phyloP scores from a whole-genome alignment of 2,888 invertebrate genomes.

The Tortrix viridana region DNA sequence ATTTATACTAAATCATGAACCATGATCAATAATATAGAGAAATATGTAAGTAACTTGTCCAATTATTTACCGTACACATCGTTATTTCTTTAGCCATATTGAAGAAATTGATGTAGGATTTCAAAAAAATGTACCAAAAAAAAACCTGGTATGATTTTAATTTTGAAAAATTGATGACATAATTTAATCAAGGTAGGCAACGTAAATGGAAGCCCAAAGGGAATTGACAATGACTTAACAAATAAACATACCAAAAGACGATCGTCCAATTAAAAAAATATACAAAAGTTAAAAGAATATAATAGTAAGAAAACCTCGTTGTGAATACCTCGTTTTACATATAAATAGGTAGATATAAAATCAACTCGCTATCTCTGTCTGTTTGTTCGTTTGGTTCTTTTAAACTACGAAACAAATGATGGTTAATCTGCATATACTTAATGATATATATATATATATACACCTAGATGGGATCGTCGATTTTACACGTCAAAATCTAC shows the following conservation, averaged over 20 bases:
- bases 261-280: slow-evolving; percentile 3
- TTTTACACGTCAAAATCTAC: too few relatives aligned
- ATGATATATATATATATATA: too few relatives aligned
- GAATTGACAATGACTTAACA: slow-evolving; percentile 3
- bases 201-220: neutral
- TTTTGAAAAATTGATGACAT: slow-evolving; percentile 48
- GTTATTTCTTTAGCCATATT: slow-evolving; percentile 79
- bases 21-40: too few relatives aligned
- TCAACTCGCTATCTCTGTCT: too few relatives aligned
- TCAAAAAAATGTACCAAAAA: slow-evolving; percentile 45
- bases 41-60: too few relatives aligned
- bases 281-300: neutral
- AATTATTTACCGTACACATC: slow-evolving; percentile 69
- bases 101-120: slow-evolving; percentile 45
- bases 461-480: too few relatives aligned
- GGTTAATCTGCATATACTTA: too few relatives aligned
- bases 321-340: too few relatives aligned
- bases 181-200: slow-evolving; percentile 31
- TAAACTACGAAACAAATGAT: too few relatives aligned
- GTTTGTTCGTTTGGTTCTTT: too few relatives aligned
- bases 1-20: neutral
- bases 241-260: slow-evolving; percentile 9
- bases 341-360: too few relatives aligned
- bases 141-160: slow-evolving; percentile 38
- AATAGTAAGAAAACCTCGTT: too few relatives aligned